These are phyloP conservation scores for Andrena cerasifolii DNA, from an alignment of 1,140 invertebrate species.

Conservation along the genomic window DNA sequence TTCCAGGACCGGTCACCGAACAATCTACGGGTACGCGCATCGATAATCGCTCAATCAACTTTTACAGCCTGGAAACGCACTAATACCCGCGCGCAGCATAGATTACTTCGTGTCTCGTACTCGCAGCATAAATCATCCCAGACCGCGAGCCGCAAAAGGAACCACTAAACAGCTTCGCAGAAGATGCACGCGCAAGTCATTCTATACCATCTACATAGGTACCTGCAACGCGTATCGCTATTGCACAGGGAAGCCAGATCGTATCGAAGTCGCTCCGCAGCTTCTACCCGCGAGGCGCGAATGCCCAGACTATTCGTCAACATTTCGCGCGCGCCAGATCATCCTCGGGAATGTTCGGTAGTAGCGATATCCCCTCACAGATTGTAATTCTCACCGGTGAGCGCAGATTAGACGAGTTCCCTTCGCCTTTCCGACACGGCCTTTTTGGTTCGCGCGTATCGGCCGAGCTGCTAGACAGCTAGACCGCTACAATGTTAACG, in stretches of 20 bases:
- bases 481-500: slow-evolving; percentile 26
- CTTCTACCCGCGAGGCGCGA: background rate
- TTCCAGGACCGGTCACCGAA: too few relatives aligned
- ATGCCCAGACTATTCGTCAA: background rate
- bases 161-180: too few relatives aligned
- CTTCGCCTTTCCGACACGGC: background rate
- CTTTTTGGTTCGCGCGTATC: too few relatives aligned
- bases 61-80: background rate
- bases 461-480: too few relatives aligned
- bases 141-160: background rate
- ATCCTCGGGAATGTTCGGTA: too few relatives aligned
- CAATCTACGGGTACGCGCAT: too few relatives aligned
- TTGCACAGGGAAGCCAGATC: background rate
- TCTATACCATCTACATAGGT: background rate
- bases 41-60: slow-evolving; percentile 5
- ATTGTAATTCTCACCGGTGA: too few relatives aligned
- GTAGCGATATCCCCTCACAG: background rate
- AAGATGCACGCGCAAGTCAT: background rate
- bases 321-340: background rate
- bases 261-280: background rate
- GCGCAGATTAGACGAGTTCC: too few relatives aligned
- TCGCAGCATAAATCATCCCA: background rate
- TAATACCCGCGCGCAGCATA: background rate
- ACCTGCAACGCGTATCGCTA: background rate
- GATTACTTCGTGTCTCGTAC: background rate